Conservation (phyloP, 2,113 vertebrate species). For the Macheiramphus alcinus region DNA sequence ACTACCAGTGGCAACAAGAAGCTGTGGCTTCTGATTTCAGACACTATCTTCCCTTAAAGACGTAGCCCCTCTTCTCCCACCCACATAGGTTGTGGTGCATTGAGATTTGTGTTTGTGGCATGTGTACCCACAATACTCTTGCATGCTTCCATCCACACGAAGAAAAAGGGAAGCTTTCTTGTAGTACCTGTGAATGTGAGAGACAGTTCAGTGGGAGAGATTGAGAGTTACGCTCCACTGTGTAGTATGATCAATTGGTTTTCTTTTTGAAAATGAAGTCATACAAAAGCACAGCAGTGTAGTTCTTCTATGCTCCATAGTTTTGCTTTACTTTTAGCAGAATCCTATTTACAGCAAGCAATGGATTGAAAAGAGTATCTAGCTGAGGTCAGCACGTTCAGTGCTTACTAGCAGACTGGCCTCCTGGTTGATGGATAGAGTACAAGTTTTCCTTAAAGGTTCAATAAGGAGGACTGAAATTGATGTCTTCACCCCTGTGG, state of each 20-base stretch:
- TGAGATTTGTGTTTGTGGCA: background rate
- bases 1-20: background rate
- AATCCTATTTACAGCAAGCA: constrained; percentile 43
- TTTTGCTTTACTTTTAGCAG: background rate
- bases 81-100: background rate
- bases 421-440: background rate
- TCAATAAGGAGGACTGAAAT: constrained; percentile 33
- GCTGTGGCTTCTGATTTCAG: background rate
- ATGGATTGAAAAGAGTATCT: background rate
- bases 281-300: constrained; percentile 25
- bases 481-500: background rate
- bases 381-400: constrained; percentile 37
- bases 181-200: background rate
- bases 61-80: background rate
- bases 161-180: background rate
- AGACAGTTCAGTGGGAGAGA: background rate
- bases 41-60: background rate
- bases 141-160: background rate
- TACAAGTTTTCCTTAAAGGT: constrained; percentile 31
- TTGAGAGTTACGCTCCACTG: background rate
- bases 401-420: background rate
- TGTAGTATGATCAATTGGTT: background rate
- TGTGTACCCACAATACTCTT: background rate
- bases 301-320: background rate
- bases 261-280: constrained; percentile 3